These are phyloP conservation scores for Cathartes aura DNA, from an alignment of 2,113 vertebrate genomes.

Conservation along the genomic window DNA sequence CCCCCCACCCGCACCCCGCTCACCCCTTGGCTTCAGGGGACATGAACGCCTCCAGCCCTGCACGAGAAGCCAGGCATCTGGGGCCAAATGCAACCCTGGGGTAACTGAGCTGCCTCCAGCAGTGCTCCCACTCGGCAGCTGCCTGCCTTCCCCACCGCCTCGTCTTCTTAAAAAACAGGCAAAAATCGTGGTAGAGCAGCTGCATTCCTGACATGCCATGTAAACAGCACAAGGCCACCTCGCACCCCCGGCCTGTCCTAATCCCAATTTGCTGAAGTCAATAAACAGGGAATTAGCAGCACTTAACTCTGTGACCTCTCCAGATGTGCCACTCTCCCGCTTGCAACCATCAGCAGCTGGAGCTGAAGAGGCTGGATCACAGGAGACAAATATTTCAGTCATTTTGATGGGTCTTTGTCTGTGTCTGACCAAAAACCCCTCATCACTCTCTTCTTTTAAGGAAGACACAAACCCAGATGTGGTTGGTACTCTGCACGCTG, in stretches of 20 bases:
- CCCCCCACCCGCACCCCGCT: rapidly evolving
- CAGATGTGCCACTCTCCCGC: not conserved
- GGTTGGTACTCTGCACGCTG: rapidly evolving
- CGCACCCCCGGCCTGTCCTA: not conserved
- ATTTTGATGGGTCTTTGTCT: not conserved
- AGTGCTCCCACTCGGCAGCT: not conserved
- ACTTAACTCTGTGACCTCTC: not conserved
- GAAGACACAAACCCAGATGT: not conserved
- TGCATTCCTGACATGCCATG: not conserved
- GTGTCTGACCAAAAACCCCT: not conserved
- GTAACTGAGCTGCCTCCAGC: not conserved
- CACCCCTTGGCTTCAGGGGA: not conserved
- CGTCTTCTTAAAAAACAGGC: not conserved
- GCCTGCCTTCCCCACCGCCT: not conserved
- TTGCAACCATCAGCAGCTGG: not conserved
- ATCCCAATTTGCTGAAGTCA: constrained; percentile 1
- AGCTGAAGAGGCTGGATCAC: not conserved
- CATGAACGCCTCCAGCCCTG: not conserved
- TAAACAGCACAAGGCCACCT: not conserved
- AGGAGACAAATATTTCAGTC: not conserved
- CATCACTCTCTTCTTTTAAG: not conserved
- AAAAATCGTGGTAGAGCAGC: not conserved
- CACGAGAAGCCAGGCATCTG: not conserved
- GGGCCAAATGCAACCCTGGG: not conserved
- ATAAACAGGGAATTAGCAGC: constrained; percentile 32